Evolutionary conservation across 2,797 vertebrate genomes (phyloP), one percentile per base, ranked within the genome.

Genomic region (Pangasius krempfi): DNA sequence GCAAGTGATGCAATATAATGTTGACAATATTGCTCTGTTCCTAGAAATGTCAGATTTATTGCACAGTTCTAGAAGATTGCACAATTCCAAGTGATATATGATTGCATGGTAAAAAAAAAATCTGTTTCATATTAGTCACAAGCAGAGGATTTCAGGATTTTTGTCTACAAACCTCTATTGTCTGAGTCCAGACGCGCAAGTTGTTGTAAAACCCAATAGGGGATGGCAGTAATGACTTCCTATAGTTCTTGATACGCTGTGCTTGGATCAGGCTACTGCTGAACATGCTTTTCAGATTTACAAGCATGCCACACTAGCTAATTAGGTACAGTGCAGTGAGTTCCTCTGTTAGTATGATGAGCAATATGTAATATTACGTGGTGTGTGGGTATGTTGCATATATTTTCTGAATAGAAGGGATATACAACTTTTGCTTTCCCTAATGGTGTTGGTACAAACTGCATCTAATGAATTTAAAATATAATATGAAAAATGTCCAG

Each of bases 241-340:
- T 84, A 66, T 66, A 66, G 37, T 44, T 66, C 62, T 66, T 84
- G 27, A 84, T 50, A 68, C 5, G 10, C 44, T 50, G 44, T 47
- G 3, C 16, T 84, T 66, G 27, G 44, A 50, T 50, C 44, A 50
- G 62, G 44, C 60, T 66, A 68, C 18, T 84, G 82, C 62, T 82
- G 47, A 84, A 84, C 56, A 76, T 89, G 68, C 82, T 78, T 64
- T 72, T 84, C 44, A 84, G 82, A 66, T 68, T 84, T 84, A 50
- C 44, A 66, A 84, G 82, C 44, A 84, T 6, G 47, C 58, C 60
- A 44, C 37, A 47, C 25, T n/a, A 83, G 44, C 27, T 66, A 66
- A 84, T 84, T 70, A 70, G 47, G 47, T 52, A 52, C 2, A 13
- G n/a, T 66, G 14, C 60, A 66, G 1, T 84, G 27, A 22, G 44